A percentile compares a stretch with the other conserved stretches of the same genome.
Evolutionary conservation across 2,113 vertebrate genomes (phyloP).

Genomic region (Bufo gargarizans): DNA sequence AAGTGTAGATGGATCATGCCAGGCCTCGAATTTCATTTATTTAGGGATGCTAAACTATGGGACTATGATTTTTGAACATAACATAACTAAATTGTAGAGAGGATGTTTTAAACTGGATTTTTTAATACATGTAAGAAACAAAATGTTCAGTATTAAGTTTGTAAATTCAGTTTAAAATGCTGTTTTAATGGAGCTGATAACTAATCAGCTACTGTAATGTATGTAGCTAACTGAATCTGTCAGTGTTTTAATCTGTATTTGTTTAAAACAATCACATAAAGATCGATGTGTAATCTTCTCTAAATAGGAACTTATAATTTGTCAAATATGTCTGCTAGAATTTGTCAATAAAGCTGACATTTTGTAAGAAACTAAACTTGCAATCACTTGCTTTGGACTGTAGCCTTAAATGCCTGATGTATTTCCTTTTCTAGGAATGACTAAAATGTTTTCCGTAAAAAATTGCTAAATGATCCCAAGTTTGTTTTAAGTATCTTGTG

Average conservation of each 20-base stretch:
- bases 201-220: conserved; percentile 85
- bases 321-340: conserved; percentile 91
- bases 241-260: conserved; percentile 99
- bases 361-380: conserved; percentile 90
- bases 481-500: conserved; percentile 89
- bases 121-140: conserved; percentile 87
- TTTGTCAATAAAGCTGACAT: conserved; percentile 89
- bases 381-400: conserved; percentile 83
- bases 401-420: conserved; percentile 87
- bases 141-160: conserved; percentile 89
- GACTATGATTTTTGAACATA: conserved; percentile 74
- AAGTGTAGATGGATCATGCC: conserved; percentile 67
- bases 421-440: conserved; percentile 86
- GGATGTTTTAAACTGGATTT: conserved; percentile 86
- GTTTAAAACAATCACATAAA: conserved; percentile 92
- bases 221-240: conserved; percentile 96
- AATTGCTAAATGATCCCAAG: conserved; percentile 86
- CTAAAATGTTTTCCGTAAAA: conserved; percentile 89
- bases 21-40: conserved; percentile 72
- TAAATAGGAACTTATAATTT: conserved; percentile 95
- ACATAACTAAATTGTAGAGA: conserved; percentile 83
- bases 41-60: conserved; percentile 79
- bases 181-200: conserved; percentile 87
- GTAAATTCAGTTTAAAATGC: conserved; percentile 90
- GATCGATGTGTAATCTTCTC: conserved; percentile 93